Percentiles rank a stretch among this genome's conserved stretches.
Evolutionary conservation across 2,888 invertebrate species (phyloP).

Genomic region (Augochlorella aurata): DNA sequence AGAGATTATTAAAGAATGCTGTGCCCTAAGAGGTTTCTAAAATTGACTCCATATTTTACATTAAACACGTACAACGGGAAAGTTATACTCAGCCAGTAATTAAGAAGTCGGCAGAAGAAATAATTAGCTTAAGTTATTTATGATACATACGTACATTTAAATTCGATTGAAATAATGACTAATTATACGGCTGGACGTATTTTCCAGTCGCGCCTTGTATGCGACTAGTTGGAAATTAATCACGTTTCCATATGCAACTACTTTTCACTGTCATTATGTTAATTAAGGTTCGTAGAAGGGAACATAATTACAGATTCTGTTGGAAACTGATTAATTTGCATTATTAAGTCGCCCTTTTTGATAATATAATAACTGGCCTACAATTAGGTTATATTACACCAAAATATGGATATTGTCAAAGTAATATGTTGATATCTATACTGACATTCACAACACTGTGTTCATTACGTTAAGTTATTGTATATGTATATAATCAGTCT

Average conservation of each 20-base stretch:
- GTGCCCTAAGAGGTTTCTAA: background rate
- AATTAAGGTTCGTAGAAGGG: background rate
- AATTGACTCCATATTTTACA: background rate
- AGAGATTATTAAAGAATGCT: conserved; percentile 6
- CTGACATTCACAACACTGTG: background rate
- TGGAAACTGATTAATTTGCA: background rate
- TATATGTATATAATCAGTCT: too few relatives aligned
- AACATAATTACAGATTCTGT: background rate
- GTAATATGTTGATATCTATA: background rate
- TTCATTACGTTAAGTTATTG: background rate
- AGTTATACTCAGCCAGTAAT: background rate
- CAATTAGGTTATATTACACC: background rate
- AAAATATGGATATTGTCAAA: background rate
- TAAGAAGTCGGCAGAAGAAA: background rate
- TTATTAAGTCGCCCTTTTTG: background rate
- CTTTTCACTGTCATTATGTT: background rate
- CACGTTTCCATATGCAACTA: background rate
- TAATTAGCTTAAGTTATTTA: conserved; percentile 5
- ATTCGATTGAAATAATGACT: conserved; percentile 4
- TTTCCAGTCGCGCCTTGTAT: background rate
- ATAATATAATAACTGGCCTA: background rate
- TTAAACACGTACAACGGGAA: background rate
- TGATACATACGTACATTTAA: background rate
- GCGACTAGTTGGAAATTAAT: background rate
- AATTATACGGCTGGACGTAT: background rate